phyloP scores from a whole-genome alignment of 2,888 invertebrate species.

The Nasonia oneida region DNA sequence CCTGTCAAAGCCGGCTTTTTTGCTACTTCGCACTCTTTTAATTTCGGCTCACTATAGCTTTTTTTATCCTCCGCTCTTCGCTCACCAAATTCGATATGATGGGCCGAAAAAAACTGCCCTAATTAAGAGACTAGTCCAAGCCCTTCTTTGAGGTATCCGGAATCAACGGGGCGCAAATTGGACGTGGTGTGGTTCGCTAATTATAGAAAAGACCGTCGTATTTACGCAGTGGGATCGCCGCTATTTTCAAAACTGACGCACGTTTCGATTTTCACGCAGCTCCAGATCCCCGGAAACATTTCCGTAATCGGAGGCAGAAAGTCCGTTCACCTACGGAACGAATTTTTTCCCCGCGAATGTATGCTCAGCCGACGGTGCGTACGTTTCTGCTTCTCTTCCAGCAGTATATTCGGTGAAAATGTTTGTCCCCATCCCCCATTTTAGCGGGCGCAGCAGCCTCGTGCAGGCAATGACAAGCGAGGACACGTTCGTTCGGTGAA shows the following conservation, averaged over 20 bases:
- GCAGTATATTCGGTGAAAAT: neutral
- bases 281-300: no score
- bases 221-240: no score
- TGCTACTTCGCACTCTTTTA: neutral
- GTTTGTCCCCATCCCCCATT: neutral
- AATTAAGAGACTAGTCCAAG: no score
- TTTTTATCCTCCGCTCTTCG: neutral
- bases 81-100: no score
- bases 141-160: no score
- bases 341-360: neutral
- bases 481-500: constrained; percentile 29
- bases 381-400: neutral
- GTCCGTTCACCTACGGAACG: neutral
- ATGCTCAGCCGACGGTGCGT: neutral
- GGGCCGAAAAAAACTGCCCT: no score
- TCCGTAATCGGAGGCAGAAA: neutral
- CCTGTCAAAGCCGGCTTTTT: neutral
- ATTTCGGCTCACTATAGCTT: neutral
- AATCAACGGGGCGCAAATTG: no score
- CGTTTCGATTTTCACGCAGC: no score
- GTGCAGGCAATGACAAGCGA: neutral
- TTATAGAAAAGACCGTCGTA: no score
- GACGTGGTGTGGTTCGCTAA: no score
- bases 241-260: no score
- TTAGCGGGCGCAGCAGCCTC: neutral